Base-by-base conservation (phyloP, 2,888 invertebrate species). In the Operophtera brumata region DNA sequence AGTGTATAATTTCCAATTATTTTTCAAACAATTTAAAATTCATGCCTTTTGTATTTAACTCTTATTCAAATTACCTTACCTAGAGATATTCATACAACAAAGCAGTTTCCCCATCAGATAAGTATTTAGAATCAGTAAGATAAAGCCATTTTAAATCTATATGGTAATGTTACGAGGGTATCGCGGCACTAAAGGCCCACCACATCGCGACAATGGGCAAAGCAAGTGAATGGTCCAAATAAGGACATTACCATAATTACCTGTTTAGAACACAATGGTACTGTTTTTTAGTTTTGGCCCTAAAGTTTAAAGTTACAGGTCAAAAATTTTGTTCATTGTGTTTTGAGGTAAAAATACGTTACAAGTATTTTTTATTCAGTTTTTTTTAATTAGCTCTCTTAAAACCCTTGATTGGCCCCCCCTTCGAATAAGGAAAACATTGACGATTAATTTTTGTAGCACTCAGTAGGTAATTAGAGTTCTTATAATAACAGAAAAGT, bases 131-230 rank as follows among this genome's bases (percentile, higher is more conserved):
- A 62, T 54, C 55, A 54, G 49, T 41, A 45, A 70, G 71, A 71
- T 75, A 73, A 59, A 70, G 60, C 61, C 61, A 53, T 67, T 73
- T 70, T 65, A 62, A 70, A 69, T 75, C 63, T 73, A 75, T 73
- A 75, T 70, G 73, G 66, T 71, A 77, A 77, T 77, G 67, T 57
- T 41, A 52, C 50, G 41, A 35, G 64, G 61, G 35, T 42, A 30
- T 37, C 36, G 62, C 66, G 66, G 62, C 65, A 62, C 61, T 59
- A 65, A 62, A 61, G 59, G 64, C 62, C 51, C 49, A 57, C 62
- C 62, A 54, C 59, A 50, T 40, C 50, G 55, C 59, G 51, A 64
- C 64, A 60, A 65, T 60, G 57, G 41, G 52, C 54, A 49, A 57
- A 57, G 59, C 60, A 63, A 65, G 62, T 64, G 59, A 59, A 64